phyloP scores from a whole-genome alignment of 2,797 vertebrate genomes.

The Psittacula derbiana region DNA sequence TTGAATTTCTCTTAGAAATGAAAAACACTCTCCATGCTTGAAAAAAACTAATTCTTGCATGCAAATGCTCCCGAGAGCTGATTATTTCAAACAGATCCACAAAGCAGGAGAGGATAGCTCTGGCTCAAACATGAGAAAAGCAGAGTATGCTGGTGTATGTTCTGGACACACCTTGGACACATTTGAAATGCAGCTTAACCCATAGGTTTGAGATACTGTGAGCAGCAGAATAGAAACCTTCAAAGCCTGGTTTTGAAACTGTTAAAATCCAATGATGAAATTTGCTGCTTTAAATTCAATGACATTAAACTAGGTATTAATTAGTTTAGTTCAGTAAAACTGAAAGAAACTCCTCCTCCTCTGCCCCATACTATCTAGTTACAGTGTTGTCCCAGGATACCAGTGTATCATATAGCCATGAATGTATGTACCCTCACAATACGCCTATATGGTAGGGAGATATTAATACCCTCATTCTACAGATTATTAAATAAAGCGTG shows the following conservation, averaged over 20 bases:
- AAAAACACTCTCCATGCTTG: constrained; percentile 18
- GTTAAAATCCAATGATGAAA: background rate
- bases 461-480: background rate
- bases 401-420: background rate
- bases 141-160: background rate
- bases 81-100: constrained; percentile 27
- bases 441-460: background rate
- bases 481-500: background rate
- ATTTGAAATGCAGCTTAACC: background rate
- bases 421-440: background rate
- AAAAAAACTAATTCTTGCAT: constrained; percentile 42
- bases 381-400: background rate
- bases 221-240: background rate
- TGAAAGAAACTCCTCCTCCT: background rate
- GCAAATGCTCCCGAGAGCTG: constrained; percentile 18
- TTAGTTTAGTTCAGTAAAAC: background rate
- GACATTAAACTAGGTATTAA: background rate
- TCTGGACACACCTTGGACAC: background rate
- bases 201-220: background rate
- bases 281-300: background rate
- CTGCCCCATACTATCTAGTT: background rate
- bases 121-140: background rate
- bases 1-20: constrained; percentile 39
- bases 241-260: background rate
- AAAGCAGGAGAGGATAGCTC: background rate